Conservation (phyloP, 2,888 invertebrate species). For the Cancer borealis region DNA sequence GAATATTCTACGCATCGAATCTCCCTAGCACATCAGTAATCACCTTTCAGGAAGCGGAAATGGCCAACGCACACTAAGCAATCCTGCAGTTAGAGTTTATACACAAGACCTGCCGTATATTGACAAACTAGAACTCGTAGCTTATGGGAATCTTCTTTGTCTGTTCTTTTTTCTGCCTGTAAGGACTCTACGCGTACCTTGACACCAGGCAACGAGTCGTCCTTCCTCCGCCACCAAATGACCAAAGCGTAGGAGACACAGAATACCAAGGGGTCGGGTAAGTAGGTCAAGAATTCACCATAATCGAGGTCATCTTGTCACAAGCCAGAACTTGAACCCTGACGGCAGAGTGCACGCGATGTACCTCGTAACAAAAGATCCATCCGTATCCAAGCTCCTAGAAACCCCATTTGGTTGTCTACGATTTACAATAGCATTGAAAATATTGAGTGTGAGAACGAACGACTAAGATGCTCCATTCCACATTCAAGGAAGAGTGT, state of each 20-base stretch:
- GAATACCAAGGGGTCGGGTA: conserved; percentile 25
- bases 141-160: background rate
- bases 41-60: background rate
- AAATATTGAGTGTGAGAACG: background rate
- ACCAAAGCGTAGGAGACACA: background rate
- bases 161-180: background rate
- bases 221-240: background rate
- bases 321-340: background rate
- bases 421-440: background rate
- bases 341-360: conserved; percentile 11
- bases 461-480: background rate
- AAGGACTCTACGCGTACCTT: background rate
- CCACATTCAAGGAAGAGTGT: background rate
- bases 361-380: background rate
- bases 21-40: background rate
- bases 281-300: conserved; percentile 50
- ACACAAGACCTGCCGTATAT: background rate
- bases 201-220: background rate
- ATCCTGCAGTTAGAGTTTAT: background rate
- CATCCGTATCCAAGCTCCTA: background rate
- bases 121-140: background rate
- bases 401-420: background rate
- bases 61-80: background rate
- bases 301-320: conserved; percentile 39
- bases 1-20: background rate